Conservation (phyloP, 1,140 invertebrate species). For the Saxidomus purpurata region DNA sequence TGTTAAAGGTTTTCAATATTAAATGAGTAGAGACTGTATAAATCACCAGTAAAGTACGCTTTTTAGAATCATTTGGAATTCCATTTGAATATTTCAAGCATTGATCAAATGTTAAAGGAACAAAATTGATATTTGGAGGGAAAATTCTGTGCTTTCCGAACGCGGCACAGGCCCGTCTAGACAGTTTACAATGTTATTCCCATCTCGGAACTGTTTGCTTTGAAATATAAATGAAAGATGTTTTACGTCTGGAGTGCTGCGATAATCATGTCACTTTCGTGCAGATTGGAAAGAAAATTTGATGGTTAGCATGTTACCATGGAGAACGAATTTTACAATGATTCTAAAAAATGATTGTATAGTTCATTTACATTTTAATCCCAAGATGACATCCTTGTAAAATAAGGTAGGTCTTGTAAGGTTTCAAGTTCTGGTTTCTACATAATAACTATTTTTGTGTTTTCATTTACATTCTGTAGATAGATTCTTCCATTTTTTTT, state of each 20-base stretch:
- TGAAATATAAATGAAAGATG: too few species aligned
- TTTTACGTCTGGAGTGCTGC: too few species aligned
- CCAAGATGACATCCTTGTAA: not conserved
- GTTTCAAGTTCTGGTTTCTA: not conserved
- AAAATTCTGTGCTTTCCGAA: too few species aligned
- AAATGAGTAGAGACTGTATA: not conserved
- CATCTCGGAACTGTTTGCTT: too few species aligned
- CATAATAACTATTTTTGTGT: not conserved
- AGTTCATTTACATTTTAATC: not conserved
- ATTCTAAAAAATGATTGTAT: not conserved
- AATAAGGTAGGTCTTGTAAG: constrained; percentile 18
- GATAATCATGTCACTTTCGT: too few species aligned
- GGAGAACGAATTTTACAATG: not conserved
- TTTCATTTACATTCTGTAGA: not conserved
- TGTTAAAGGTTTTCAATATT: not conserved
- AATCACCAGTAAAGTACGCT: not conserved
- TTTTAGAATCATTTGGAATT: not conserved
- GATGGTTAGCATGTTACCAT: not conserved
- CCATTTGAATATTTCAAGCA: not conserved
- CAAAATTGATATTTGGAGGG: not conserved
- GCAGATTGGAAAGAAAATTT: not conserved
- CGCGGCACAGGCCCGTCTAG: too few species aligned
- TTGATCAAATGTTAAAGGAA: not conserved
- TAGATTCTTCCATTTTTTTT: too few species aligned
- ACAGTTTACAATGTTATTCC: too few species aligned